Base-by-base conservation (phyloP, 2,888 invertebrate species). In the Fragum fragum region DNA sequence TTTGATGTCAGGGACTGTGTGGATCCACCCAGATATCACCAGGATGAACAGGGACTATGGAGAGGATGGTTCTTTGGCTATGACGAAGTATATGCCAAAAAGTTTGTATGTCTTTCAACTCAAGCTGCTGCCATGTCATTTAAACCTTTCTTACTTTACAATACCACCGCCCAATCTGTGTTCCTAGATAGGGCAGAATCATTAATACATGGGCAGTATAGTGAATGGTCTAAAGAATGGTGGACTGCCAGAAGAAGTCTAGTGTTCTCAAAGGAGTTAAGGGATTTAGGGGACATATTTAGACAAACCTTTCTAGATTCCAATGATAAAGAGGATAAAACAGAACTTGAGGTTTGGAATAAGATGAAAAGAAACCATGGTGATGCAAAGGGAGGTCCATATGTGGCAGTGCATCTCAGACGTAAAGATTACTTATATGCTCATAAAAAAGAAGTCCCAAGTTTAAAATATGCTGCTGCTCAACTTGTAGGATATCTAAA, bases 341-440 rank as follows among this genome's bases (percentile, higher is more conserved):
- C 96, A 1, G 92, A 95, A 74, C 93, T 96, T 23, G 90, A 94
- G 0, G 96, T 96, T 91, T 97, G 97, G 97, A 95, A 94, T 73
- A 87, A 91, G 63, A 93, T 92, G 92, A 91, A 92, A 88, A 87
- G 90, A 76, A 88, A 91, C 16, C 92, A 91, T 85, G 93, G 95
- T 1, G 88, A 92, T 61, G 95, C 95, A 0, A 79, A 89, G 32
- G 95, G 95, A 23, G 95, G 95, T 0, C 96, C 97, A 0, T 99
- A 98, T 94, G 81, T 99, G 11, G 96, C 97, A 61, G 96, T 97
- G 0, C 99, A 99, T 95, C 96, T 99, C 94, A 95, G 99, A 88
- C 95, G 99, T 74, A 96, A 96, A 83, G 99, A 99, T 95, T 99
- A 99, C 95, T 95, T 97, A 0, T 95, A 96, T 66, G 96, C 97